phyloP scores from a whole-genome alignment of 2,797 vertebrate species.

The Siniperca obscura region DNA sequence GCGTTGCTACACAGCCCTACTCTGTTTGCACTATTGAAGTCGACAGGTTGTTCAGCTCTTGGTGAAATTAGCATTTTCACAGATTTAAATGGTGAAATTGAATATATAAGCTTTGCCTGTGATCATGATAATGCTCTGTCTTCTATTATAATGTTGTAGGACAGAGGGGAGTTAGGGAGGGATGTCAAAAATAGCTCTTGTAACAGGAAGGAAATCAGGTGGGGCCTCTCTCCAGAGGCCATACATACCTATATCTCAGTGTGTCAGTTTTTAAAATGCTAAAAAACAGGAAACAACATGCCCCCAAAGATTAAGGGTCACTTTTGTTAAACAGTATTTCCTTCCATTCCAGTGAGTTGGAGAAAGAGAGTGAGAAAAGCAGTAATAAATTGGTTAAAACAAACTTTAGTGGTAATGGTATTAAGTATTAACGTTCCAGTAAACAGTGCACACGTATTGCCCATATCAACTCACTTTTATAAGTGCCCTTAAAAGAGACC shows the following conservation, averaged over 20 bases:
- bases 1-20: neutral
- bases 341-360: neutral
- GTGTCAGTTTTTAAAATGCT: neutral
- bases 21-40: neutral
- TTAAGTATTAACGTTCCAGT: too few species aligned
- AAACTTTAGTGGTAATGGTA: neutral
- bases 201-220: conserved; percentile 75
- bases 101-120: conserved; percentile 1
- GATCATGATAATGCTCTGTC: neutral
- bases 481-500: neutral
- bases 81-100: neutral
- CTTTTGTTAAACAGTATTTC: neutral
- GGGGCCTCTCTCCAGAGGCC: conserved; percentile 42
- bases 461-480: neutral
- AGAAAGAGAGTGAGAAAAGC: neutral
- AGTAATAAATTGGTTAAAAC: neutral
- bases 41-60: neutral
- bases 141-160: conserved; percentile 7
- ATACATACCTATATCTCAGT: too few species aligned
- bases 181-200: conserved; percentile 56
- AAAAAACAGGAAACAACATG: neutral
- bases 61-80: neutral
- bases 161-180: neutral
- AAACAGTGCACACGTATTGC: neutral
- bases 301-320: neutral